Percentiles rank a stretch among this genome's conserved stretches.
Evolutionary conservation across 2,888 invertebrate species (phyloP).

Genomic region (Melangyna quadrimaculata): DNA sequence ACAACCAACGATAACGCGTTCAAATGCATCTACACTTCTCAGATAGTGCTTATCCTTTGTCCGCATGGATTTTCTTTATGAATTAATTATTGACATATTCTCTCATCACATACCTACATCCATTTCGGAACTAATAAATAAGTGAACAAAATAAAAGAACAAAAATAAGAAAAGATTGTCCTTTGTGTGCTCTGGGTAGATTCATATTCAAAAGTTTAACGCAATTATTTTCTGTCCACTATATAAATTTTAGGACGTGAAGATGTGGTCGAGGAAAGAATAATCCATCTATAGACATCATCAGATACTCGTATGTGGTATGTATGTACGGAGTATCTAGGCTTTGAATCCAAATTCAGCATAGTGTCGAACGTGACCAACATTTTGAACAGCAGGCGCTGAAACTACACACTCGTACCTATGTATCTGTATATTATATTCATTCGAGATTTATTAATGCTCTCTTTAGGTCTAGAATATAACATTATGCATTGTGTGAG

Average conservation of each 20-base stretch:
- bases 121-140: constrained; percentile 11
- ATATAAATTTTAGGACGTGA: constrained; percentile 17
- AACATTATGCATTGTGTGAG: constrained; percentile 19
- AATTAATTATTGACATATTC: constrained; percentile 60
- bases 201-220: constrained; percentile 67
- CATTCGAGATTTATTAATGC: constrained; percentile 57
- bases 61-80: constrained; percentile 44
- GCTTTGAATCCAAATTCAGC: constrained; percentile 49
- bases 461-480: constrained; percentile 30
- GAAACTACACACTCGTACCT: background rate
- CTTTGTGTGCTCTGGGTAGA: constrained; percentile 49
- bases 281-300: constrained; percentile 6
- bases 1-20: background rate
- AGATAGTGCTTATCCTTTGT: background rate
- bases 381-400: constrained; percentile 41
- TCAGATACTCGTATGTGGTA: background rate
- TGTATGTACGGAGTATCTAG: background rate
- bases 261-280: constrained; percentile 26
- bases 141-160: background rate
- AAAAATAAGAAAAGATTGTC: background rate
- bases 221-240: constrained; percentile 51
- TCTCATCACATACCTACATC: background rate
- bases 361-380: constrained; percentile 65
- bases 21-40: background rate
- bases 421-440: background rate